phyloP scores from a whole-genome alignment of 2,797 vertebrate species.

The Microcaecilia unicolor region DNA sequence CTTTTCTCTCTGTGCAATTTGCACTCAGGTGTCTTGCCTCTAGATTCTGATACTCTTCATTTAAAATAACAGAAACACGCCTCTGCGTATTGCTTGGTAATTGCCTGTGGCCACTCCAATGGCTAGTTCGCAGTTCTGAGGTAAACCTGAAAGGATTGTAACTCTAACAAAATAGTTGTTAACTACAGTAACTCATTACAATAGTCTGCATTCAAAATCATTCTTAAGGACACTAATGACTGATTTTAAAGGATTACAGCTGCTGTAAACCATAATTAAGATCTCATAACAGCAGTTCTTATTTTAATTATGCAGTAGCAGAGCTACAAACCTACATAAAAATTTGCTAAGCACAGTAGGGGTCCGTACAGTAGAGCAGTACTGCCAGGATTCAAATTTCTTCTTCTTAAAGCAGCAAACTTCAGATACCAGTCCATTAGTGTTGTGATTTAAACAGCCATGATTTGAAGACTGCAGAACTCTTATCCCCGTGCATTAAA shows the following conservation, averaged over 20 bases:
- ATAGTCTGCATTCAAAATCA: conserved; percentile 13
- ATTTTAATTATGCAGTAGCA: conserved; percentile 1
- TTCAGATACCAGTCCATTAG: neutral
- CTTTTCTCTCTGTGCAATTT: neutral
- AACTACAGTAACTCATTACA: conserved; percentile 23
- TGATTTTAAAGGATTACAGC: conserved; percentile 34
- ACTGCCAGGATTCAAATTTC: neutral
- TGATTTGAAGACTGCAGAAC: too few species aligned
- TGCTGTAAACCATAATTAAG: conserved; percentile 24
- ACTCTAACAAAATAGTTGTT: conserved; percentile 14
- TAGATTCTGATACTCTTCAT: neutral
- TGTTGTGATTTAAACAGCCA: too few species aligned
- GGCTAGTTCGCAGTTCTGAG: conserved; percentile 6
- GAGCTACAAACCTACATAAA: rapidly evolving
- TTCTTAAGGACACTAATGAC: conserved; percentile 23
- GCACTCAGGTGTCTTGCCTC: neutral
- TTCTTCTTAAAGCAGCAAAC: rapidly evolving
- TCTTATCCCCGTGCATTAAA: too few species aligned
- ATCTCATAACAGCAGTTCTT: conserved; percentile 9
- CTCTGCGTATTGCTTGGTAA: conserved; percentile 1
- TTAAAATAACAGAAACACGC: neutral
- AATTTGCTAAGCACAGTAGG: neutral
- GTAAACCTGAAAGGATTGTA: conserved; percentile 10
- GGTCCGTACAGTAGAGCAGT: neutral
- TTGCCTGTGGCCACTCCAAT: neutral